Evolutionary conservation across 1,140 invertebrate species (phyloP).

Genomic region (Wiebesia pumilae): DNA sequence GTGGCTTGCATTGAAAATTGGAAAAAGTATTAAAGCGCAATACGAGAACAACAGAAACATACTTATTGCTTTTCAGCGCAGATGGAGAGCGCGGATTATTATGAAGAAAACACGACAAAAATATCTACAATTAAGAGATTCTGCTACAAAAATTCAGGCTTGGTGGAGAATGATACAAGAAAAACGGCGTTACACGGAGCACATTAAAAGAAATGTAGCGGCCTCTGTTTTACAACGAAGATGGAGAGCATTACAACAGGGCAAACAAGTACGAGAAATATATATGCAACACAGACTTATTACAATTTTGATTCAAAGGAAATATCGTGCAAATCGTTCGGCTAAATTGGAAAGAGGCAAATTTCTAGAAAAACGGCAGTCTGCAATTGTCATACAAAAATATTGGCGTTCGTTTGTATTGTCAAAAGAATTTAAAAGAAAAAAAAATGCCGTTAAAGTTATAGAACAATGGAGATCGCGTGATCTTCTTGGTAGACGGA

Average conservation of each 20-base stretch:
- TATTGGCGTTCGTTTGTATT: slow-evolving; percentile 46
- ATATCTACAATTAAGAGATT: slow-evolving; percentile 60
- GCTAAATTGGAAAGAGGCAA: slow-evolving; percentile 33
- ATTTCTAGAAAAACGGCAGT: slow-evolving; percentile 48
- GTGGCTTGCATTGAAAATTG: slow-evolving; percentile 65
- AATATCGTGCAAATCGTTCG: slow-evolving; percentile 46
- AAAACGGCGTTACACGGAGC: slow-evolving; percentile 35
- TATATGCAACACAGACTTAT: slow-evolving; percentile 58
- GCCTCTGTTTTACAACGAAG: slow-evolving; percentile 57
- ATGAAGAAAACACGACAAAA: slow-evolving; percentile 56
- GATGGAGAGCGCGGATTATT: slow-evolving; percentile 58
- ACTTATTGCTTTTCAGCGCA: slow-evolving; percentile 58
- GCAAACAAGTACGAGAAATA: slow-evolving; percentile 42
- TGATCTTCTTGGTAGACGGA: slow-evolving; percentile 55
- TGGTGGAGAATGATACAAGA: slow-evolving; percentile 60
- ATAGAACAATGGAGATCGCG: slow-evolving; percentile 50
- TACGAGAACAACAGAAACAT: slow-evolving; percentile 55
- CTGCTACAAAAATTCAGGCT: slow-evolving; percentile 63
- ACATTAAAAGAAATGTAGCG: slow-evolving; percentile 48
- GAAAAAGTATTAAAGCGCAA: slow-evolving; percentile 55
- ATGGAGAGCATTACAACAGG: slow-evolving; percentile 54
- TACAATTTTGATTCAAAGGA: slow-evolving; percentile 55
- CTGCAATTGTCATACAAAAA: slow-evolving; percentile 55
- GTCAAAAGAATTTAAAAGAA: slow-evolving; percentile 9
- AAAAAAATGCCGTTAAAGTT: slow-evolving; percentile 37